Base-by-base conservation (phyloP, 2,113 vertebrate genomes). In the Spea multiplicata region DNA sequence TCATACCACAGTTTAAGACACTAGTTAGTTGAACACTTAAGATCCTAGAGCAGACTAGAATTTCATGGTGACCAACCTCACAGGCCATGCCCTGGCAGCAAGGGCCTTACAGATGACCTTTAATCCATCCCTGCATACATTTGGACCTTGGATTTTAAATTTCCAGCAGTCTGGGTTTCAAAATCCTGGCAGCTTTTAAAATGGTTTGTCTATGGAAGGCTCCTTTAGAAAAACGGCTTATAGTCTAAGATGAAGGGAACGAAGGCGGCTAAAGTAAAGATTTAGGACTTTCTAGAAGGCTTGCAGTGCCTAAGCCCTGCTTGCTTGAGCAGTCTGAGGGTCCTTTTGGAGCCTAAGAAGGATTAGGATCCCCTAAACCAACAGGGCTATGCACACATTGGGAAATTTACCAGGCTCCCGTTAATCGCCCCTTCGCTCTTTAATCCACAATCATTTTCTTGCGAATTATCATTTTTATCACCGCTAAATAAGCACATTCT, bases 281-380 rank as follows among this genome's bases (percentile, higher is more conserved):
- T 95, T 96, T 95, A 94, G 93, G 91, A 94, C 94, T 95, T 95
- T 95, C 92, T 95, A 91, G 90, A 88, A 93, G 90, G 92, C 94
- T 94, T 93, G 94, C 91, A 90, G 92, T 92, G 88, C 91, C 92
- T 96, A 95, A 97, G 93, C 94, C 91, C 93, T 94, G 93, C 94
- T 94, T 93, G 93, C 93, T 91, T 92, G 91, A 95, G 93, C 94
- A 93, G 91, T 94, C 91, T 86, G 88, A 93, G 91, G 91, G 90
- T 96, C 95, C 93, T 95, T 96, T 94, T 94, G 94, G 92, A 88
- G 88, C 92, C 93, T 99, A 96, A 98, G 95, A 94, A 93, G 95
- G 96, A 98, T 99, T 98, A 98, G 96, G 95, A 95, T 95, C 95
- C 94, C 95, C 91, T 95, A 94, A 93, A 95, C 95, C 95, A 93